Base-by-base conservation (phyloP, 1,140 invertebrate species). In the Drosophila hydei region DNA sequence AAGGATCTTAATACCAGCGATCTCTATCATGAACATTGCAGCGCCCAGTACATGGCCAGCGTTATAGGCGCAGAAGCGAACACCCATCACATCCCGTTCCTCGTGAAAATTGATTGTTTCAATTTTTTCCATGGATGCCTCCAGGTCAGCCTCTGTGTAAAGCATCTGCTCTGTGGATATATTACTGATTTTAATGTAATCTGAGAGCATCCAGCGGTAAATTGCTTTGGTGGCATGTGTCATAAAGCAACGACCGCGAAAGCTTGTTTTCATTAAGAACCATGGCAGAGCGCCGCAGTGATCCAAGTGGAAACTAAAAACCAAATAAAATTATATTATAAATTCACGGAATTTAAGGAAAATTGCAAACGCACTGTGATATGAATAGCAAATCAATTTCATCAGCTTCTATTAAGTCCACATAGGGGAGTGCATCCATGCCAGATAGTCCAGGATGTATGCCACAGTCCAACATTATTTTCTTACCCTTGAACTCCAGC, bases 21-120 rank as follows among this genome's bases (percentile, higher is more conserved):
- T 99, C 94, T 99, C 99, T 61, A 99, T 98, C 98, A 99, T 99
- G 90, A 99, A 99, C 99, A 99, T 99, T 23, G 98, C 98, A 6
- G 99, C 99, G 0, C 99, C 99, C 0, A 99, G 92, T 0, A 99
- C 99, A 92, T 99, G 99, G 0, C 99, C 99, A 1, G 98, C 99
- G 92, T 99, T 98, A 92, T 99, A 99, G 1, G 98, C 98, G 97
- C 98, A 99, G 92, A 99, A 99, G 80, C 97, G 96, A 0, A 99
- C 96, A 4, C 99, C 99, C 83, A 97, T 96, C 0, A 99, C 96
- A 89, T 99, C 99, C 84, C 98, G 98, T 92, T 99, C 97, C 93
- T 99, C 98, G 78, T 99, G 98, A 89, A 99, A 99, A 92, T 99
- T 99, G 3, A 99, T 96, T 0, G 97, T 98, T 93, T 99, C 98